Base-by-base conservation (phyloP, 1,140 invertebrate genomes). In the Drosophila albomicans region DNA sequence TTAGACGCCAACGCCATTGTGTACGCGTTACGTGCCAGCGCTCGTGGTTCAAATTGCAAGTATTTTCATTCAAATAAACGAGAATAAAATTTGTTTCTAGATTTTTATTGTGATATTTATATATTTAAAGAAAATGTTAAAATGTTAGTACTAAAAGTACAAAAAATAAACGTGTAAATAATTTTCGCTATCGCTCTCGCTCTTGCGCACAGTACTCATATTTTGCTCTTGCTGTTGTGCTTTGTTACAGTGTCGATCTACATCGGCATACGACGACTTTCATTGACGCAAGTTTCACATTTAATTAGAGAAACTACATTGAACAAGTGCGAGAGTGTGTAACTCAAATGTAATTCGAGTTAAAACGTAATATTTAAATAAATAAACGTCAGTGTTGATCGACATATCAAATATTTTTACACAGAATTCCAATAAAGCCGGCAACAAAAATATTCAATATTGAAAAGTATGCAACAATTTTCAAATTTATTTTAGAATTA, bases 381-480 rank as follows among this genome's bases (percentile, higher is more conserved):
- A 20, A 25, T 41, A 13, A 4, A 15, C 5, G 15, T 8, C 28
- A 56, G 35, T 43, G 28, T 56, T 10, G 35, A 38, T 15, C 4
- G 2, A 20, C 30, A 48, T 15, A 61, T 28, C 5, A 2, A 35
- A 61, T 30, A 20, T 58, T 6, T 25, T 20, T 52, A 48, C 30
- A 16, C 10, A n/a, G 25, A 35, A 16, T 74, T 75, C 30, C 72
- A 43, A 16, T 64, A 61, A 62, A 70, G 62, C 66, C 78, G 78
- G 79, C 71, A 73, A 81, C 70, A 76, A 7, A 79, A 66, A 76
- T 61, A 71, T 71, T 73, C 4, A 79, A 82, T 82, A 80, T 88
- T 82, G 54, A 87, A 87, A 87, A 87, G 82, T 87, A 87, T 87
- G 82, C 82, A 88, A 86, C 68, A 72, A 70, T 70, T 82, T 86